Percentiles rank a stretch among this genome's conserved stretches.
These are phyloP conservation scores for Laupala kohalensis DNA, from an alignment of 1,140 invertebrate species.

Conservation along the genomic window DNA sequence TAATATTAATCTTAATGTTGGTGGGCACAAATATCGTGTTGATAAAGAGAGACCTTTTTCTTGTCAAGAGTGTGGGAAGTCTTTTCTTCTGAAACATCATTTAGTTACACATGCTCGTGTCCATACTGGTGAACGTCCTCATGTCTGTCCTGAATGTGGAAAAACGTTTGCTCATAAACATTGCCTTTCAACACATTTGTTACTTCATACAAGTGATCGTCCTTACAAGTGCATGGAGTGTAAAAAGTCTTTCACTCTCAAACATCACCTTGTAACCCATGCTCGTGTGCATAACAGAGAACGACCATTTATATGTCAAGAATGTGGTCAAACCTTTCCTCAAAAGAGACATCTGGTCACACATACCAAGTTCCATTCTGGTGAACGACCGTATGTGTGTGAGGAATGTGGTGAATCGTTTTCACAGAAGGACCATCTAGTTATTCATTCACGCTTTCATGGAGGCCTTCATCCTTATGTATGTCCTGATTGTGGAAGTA, in stretches of 20 bases:
- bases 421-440: constrained; percentile 63
- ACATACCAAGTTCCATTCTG: constrained; percentile 75
- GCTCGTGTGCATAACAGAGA: constrained; percentile 50
- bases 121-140: constrained; percentile 67
- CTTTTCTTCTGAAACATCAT: constrained; percentile 68
- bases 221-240: constrained; percentile 72
- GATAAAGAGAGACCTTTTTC: constrained; percentile 62
- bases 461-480: constrained; percentile 68
- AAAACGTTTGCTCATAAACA: constrained; percentile 77
- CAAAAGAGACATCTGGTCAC: constrained; percentile 69
- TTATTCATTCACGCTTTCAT: constrained; percentile 59
- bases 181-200: constrained; percentile 65
- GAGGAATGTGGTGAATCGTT: constrained; percentile 79
- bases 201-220: constrained; percentile 64
- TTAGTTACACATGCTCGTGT: constrained; percentile 64
- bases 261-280: constrained; percentile 50
- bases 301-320: constrained; percentile 62
- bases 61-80: constrained; percentile 69
- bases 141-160: constrained; percentile 69
- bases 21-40: constrained; percentile 8
- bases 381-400: constrained; percentile 74
- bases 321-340: constrained; percentile 69
- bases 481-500: constrained; percentile 67
- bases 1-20: not conserved
- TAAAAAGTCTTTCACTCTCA: constrained; percentile 74